Conservation (phyloP, 2,113 vertebrate species). For the Antennarius striatus region DNA sequence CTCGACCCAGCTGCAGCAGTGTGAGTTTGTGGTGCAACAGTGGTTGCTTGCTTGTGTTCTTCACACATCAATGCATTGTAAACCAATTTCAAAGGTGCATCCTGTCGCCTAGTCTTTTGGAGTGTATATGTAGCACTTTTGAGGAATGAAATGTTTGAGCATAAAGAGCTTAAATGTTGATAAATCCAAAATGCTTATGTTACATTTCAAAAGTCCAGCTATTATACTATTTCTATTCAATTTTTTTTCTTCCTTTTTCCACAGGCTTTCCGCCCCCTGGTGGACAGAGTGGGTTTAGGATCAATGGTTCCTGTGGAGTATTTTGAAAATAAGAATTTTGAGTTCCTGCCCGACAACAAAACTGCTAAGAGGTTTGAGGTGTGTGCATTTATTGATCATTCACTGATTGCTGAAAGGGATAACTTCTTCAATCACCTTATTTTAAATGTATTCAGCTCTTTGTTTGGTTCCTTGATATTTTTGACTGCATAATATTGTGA, state of each 20-base stretch:
- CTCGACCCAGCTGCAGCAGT: too few relatives aligned
- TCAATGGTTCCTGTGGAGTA: constrained; percentile 92
- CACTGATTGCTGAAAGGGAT: too few relatives aligned
- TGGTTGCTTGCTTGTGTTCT: too few relatives aligned
- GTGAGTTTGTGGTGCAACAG: too few relatives aligned
- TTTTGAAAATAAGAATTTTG: constrained; percentile 88
- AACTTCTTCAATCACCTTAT: too few relatives aligned
- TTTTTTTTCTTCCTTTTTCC: not conserved
- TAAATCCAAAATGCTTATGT: not conserved
- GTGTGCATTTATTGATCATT: constrained; percentile 8
- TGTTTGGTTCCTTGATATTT: not conserved
- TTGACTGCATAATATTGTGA: too few relatives aligned
- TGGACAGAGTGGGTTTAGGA: constrained; percentile 93
- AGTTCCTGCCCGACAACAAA: constrained; percentile 89
- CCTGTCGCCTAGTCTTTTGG: too few relatives aligned
- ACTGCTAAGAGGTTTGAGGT: constrained; percentile 93
- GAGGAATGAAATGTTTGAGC: too few relatives aligned
- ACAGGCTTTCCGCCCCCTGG: constrained; percentile 81
- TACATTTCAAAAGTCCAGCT: not conserved
- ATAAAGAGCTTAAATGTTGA: not conserved
- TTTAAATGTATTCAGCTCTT: not conserved
- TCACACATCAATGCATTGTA: too few relatives aligned
- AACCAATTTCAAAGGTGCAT: too few relatives aligned
- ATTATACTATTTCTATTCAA: not conserved
- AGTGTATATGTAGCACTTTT: too few relatives aligned